Conservation (phyloP, 2,888 invertebrate genomes). For the Ditula angustiorana region DNA sequence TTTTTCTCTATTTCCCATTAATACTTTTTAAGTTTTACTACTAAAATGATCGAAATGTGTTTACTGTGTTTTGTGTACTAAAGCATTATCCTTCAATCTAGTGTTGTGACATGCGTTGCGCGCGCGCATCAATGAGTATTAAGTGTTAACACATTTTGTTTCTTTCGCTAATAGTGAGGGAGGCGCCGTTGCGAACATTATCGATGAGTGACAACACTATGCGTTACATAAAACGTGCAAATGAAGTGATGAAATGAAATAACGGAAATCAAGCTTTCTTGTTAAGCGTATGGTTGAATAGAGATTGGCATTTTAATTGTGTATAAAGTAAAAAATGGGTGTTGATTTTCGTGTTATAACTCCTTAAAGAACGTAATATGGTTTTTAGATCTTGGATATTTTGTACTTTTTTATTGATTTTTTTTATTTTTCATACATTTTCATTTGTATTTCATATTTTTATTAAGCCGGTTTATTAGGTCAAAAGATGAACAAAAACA, state of each 20-base stretch:
- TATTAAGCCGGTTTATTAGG: too few relatives aligned
- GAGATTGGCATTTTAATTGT: not conserved
- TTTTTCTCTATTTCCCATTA: too few relatives aligned
- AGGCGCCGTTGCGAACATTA: not conserved
- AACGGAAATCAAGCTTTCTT: not conserved
- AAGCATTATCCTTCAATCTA: slow-evolving; percentile 31
- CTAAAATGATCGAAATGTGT: too few relatives aligned
- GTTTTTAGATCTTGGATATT: too few relatives aligned
- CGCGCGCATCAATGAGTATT: slow-evolving; percentile 24
- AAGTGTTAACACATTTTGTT: slow-evolving; percentile 37
- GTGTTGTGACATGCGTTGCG: slow-evolving; percentile 29
- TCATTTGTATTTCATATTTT: too few relatives aligned
- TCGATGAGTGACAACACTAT: slow-evolving; percentile 4
- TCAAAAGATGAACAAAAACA: too few relatives aligned
- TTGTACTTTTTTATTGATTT: too few relatives aligned
- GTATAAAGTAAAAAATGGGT: too few relatives aligned
- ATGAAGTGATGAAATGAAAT: not conserved
- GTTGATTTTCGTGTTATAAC: too few relatives aligned
- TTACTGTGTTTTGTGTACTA: slow-evolving; percentile 12
- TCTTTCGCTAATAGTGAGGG: slow-evolving; percentile 33
- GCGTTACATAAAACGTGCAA: slow-evolving; percentile 26
- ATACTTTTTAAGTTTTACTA: too few relatives aligned
- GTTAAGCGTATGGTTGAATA: not conserved
- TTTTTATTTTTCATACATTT: too few relatives aligned
- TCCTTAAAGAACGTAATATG: too few relatives aligned